These are phyloP conservation scores for Chlorops oryzae DNA, from an alignment of 1,140 invertebrate genomes.

Conservation along the genomic window DNA sequence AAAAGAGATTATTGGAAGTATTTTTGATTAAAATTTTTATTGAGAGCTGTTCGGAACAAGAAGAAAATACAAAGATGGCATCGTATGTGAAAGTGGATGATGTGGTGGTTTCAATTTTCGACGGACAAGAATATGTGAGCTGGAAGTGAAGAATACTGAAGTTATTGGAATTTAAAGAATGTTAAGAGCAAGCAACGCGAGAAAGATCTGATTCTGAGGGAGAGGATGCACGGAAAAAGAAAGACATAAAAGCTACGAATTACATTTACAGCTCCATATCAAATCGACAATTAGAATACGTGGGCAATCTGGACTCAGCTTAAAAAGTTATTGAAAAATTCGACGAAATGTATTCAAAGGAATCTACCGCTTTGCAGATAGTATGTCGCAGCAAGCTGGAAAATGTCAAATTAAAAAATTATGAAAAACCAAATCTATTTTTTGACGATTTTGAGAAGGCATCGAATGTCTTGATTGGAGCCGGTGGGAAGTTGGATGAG, in stretches of 20 bases:
- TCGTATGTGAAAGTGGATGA: background rate
- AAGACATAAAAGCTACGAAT: constrained; percentile 24
- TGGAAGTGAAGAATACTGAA: constrained; percentile 20
- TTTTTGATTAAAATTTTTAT: background rate
- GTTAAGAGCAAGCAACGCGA: background rate
- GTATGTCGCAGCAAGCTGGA: constrained; percentile 26
- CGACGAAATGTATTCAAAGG: constrained; percentile 26
- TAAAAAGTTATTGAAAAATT: constrained; percentile 30
- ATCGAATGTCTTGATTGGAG: constrained; percentile 25
- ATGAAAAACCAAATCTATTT: constrained; percentile 15
- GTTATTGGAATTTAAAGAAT: constrained; percentile 10
- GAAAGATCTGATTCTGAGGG: background rate
- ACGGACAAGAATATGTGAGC: constrained; percentile 17
- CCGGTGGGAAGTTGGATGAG: constrained; percentile 25
- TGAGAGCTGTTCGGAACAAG: background rate
- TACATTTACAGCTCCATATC: constrained; percentile 25
- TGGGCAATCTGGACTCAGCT: constrained; percentile 17
- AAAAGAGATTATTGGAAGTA: background rate
- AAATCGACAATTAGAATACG: constrained; percentile 27
- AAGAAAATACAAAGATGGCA: background rate
- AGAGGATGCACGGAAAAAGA: constrained; percentile 20
- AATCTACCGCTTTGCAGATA: constrained; percentile 34
- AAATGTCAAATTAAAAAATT: constrained; percentile 27
- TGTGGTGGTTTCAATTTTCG: constrained; percentile 19
- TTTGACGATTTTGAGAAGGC: constrained; percentile 35